Percentiles rank a stretch among this genome's conserved stretches.
phyloP scores from a whole-genome alignment of 1,140 invertebrate genomes.

The Neotoxoptera formosana region DNA sequence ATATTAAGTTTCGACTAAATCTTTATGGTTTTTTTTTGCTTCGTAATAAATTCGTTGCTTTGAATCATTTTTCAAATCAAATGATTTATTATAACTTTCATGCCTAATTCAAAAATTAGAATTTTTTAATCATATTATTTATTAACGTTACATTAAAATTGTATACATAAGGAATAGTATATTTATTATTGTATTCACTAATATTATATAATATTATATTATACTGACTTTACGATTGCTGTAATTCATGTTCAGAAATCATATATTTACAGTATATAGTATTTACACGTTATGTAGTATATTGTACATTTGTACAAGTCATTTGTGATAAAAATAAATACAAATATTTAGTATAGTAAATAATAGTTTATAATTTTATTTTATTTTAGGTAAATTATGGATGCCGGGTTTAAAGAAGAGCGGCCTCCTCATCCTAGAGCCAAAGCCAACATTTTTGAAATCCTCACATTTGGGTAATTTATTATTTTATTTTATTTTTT shows the following conservation, averaged over 20 bases:
- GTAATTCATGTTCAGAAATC: neutral
- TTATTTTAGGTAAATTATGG: conserved; percentile 36
- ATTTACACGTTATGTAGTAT: neutral
- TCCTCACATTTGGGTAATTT: conserved; percentile 68
- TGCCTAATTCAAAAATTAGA: neutral
- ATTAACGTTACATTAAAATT: neutral
- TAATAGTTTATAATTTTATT: conserved; percentile 15
- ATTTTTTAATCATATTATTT: neutral
- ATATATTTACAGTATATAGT: neutral
- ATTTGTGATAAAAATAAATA: neutral
- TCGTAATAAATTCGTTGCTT: neutral
- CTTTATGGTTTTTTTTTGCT: too few relatives aligned
- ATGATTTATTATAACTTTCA: neutral
- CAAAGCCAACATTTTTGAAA: conserved; percentile 67
- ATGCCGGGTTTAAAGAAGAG: conserved; percentile 60
- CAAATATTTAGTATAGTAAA: neutral
- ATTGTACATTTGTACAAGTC: neutral
- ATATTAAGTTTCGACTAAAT: too few relatives aligned
- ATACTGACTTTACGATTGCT: neutral
- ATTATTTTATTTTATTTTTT: too few relatives aligned
- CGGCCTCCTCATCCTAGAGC: conserved; percentile 67
- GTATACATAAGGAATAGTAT: neutral
- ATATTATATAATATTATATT: neutral
- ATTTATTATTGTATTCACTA: neutral
- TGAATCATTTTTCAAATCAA: neutral